Evolutionary conservation across 2,888 invertebrate genomes (phyloP).

Genomic region (Oligia fasciuncula): DNA sequence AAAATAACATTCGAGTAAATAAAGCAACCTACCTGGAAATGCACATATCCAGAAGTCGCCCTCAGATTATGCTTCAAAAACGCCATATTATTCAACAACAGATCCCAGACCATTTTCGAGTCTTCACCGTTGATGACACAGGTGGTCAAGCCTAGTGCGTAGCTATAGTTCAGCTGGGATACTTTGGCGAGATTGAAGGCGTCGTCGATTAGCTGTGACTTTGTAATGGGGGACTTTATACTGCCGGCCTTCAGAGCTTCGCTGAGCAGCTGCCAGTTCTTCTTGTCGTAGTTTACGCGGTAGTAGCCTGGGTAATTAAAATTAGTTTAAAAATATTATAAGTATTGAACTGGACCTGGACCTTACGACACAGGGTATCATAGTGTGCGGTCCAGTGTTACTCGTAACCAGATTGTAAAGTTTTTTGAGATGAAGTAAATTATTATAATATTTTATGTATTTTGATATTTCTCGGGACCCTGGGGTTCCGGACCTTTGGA

Average conservation of each 20-base stretch:
- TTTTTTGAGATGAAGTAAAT: no score
- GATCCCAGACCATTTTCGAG: constrained; percentile 92
- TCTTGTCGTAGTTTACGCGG: constrained; percentile 91
- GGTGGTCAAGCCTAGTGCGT: constrained; percentile 91
- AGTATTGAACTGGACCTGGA: no score
- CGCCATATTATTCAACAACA: constrained; percentile 90
- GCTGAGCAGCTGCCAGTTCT: constrained; percentile 89
- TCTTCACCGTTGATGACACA: constrained; percentile 91
- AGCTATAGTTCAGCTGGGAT: constrained; percentile 89
- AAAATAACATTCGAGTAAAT: neutral
- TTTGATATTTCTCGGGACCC: no score
- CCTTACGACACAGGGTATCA: no score
- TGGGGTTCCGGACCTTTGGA: no score
- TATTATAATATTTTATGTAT: no score
- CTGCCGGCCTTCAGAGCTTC: constrained; percentile 86
- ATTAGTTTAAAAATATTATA: neutral
- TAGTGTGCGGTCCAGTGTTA: no score
- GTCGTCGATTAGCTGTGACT: constrained; percentile 94
- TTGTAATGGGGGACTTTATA: constrained; percentile 90
- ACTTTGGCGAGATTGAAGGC: constrained; percentile 92
- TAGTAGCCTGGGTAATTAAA: constrained; percentile 87
- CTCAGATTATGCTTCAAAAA: constrained; percentile 87
- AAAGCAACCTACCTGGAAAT: constrained; percentile 81
- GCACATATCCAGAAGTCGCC: constrained; percentile 86
- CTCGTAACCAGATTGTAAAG: no score